Evolutionary conservation across 2,113 vertebrate genomes (phyloP).

Genomic region (Semicossyphus pulcher): DNA sequence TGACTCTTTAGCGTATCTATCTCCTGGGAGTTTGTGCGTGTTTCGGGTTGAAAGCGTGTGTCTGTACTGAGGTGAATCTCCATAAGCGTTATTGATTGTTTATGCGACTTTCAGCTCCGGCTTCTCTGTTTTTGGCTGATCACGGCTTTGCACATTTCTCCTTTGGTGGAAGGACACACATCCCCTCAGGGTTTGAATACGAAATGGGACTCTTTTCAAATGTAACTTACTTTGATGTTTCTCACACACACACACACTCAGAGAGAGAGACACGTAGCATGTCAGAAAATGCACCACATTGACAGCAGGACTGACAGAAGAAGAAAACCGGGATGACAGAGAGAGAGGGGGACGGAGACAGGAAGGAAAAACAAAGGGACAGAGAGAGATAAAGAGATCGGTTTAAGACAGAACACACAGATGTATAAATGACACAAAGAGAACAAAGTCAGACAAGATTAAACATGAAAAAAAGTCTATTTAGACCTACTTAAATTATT

Average conservation of each 20-base stretch:
- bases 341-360: constrained; percentile 10
- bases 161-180: constrained; percentile 37
- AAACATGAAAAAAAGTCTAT: constrained; percentile 3
- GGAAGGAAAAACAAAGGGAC: constrained; percentile 7
- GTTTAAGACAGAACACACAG: neutral
- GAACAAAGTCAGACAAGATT: constrained; percentile 6
- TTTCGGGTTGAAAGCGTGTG: neutral
- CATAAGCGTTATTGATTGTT: constrained; percentile 22
- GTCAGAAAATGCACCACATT: constrained; percentile 34
- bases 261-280: constrained; percentile 14
- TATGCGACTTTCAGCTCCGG: neutral
- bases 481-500: constrained; percentile 6
- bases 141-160: constrained; percentile 19
- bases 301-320: constrained; percentile 39
- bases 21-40: constrained; percentile 9
- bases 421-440: constrained; percentile 4
- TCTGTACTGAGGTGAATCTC: neutral
- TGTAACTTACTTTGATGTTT: constrained; percentile 34
- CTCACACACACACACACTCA: neutral
- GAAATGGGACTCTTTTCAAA: constrained; percentile 38
- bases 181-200: constrained; percentile 37
- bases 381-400: neutral
- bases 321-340: constrained; percentile 40
- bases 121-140: neutral
- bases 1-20: neutral